These are phyloP conservation scores for Dusona sp. DNA, from an alignment of 2,888 invertebrate genomes.

Conservation along the genomic window DNA sequence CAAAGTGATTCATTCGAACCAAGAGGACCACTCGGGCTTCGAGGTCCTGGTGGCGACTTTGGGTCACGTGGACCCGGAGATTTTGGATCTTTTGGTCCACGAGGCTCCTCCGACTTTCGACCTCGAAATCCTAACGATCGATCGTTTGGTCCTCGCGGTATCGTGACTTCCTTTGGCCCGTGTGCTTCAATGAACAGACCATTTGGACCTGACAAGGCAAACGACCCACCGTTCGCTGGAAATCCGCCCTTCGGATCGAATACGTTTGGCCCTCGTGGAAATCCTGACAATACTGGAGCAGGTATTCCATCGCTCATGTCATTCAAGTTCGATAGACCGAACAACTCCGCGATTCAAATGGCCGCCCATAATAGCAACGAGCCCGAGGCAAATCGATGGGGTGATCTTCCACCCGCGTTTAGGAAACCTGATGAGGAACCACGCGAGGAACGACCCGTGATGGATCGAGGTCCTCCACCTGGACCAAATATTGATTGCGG, in stretches of 20 bases:
- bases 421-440: slow-evolving; percentile 40
- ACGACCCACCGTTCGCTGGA: slow-evolving; percentile 58
- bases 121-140: slow-evolving; percentile 57
- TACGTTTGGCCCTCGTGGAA: slow-evolving; percentile 45
- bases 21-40: slow-evolving; percentile 40
- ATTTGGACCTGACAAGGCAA: slow-evolving; percentile 63
- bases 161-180: slow-evolving; percentile 41
- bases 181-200: slow-evolving; percentile 54
- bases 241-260: slow-evolving; percentile 32
- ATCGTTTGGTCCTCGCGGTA: slow-evolving; percentile 30
- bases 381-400: slow-evolving; percentile 21
- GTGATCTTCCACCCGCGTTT: slow-evolving; percentile 63
- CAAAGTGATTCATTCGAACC: slow-evolving; percentile 8
- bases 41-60: slow-evolving; percentile 23
- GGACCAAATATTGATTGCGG: slow-evolving; percentile 8
- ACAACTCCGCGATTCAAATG: slow-evolving; percentile 24
- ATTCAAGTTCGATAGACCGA: slow-evolving; percentile 70
- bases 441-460: slow-evolving; percentile 14
- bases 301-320: slow-evolving; percentile 74
- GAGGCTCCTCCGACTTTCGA: slow-evolving; percentile 45
- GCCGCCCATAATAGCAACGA: slow-evolving; percentile 3
- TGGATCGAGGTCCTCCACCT: slow-evolving; percentile 5
- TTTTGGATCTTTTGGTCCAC: slow-evolving; percentile 51
- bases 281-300: slow-evolving; percentile 21
- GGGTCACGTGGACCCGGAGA: slow-evolving; percentile 1